These are phyloP conservation scores for Melanaphis sacchari DNA, from an alignment of 1,140 invertebrate species.

Conservation along the genomic window DNA sequence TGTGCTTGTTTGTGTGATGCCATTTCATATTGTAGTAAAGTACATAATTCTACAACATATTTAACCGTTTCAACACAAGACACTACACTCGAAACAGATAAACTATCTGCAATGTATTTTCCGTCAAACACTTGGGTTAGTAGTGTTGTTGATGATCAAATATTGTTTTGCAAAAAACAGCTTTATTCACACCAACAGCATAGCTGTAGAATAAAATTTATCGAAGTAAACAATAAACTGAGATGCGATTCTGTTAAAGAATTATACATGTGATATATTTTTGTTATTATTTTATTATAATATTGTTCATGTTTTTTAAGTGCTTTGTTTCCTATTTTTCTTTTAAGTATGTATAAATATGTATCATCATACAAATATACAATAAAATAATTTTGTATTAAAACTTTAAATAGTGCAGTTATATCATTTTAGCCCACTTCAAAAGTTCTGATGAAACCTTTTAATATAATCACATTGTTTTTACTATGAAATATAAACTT, in stretches of 20 bases:
- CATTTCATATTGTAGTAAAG: conserved; percentile 20
- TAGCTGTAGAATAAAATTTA: conserved; percentile 14
- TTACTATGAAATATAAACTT: neutral
- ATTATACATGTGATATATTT: conserved; percentile 9
- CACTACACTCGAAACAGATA: conserved; percentile 27
- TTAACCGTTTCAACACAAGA: conserved; percentile 32
- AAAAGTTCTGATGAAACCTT: neutral
- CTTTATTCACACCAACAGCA: neutral
- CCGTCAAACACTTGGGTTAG: conserved; percentile 16
- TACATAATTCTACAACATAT: conserved; percentile 12
- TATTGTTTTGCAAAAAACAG: conserved; percentile 24
- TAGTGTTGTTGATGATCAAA: neutral
- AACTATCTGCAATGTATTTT: conserved; percentile 50
- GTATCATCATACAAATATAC: neutral
- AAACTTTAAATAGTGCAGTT: neutral
- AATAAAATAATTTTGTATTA: neutral
- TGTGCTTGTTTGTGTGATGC: conserved; percentile 45
- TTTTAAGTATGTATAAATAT: neutral
- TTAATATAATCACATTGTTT: neutral
- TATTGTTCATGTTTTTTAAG: neutral
- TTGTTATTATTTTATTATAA: neutral
- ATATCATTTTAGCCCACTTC: neutral
- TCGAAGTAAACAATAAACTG: conserved; percentile 29
- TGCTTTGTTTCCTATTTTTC: neutral
- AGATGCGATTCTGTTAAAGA: conserved; percentile 41